Evolutionary conservation across 2,113 vertebrate genomes (phyloP), one percentile per base, ranked within the genome.

Genomic region (human (Homo sapiens)): DNA sequence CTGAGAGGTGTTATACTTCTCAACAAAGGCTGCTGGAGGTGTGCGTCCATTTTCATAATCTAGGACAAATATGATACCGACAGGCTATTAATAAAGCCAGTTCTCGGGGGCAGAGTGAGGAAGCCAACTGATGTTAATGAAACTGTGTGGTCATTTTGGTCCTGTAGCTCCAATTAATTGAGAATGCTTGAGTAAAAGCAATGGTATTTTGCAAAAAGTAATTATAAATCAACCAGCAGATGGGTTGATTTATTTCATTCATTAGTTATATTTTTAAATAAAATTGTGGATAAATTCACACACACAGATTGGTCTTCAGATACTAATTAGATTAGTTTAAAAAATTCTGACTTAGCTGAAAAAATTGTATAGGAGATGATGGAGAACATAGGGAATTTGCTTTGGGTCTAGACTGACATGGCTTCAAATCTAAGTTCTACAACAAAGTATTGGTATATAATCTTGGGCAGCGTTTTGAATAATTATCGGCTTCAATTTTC

Each of bases 41-140:
- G 96, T 83, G 79, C 95, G 94, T 97, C 89, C 88, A 82, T 96
- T 97, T 97, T 95, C 94, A 89, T 75, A 96, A 97, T 96, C 97
- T 96, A 94, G 97, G 94, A 76, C 97, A 93, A 81, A 90, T 89
- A 45, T 70, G 93, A 93, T 88, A 97, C 94, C 3, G 80, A 89
- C 85, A 96, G 55, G 48, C 97, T 97, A 89, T 96, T 97, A 91
- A 95, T 89, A 91, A 89, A 96, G 90, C 80, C 95, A 66, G 17
- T 57, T 82, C 38, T 95, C 38, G 57, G 48, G 48, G 55, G 81
- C 13, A 92, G 64, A 93, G 70, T 22, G 35, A 89, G 83, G 70
- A 27, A 93, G n/a, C 64, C 81, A 66, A 57, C 18, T 10, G 79
- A 66, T 57, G 61, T 18, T 96, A 90, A 76, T 93, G 40, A 82